phyloP scores from a whole-genome alignment of 2,113 vertebrate species.

The Pachypanchax playfairii region DNA sequence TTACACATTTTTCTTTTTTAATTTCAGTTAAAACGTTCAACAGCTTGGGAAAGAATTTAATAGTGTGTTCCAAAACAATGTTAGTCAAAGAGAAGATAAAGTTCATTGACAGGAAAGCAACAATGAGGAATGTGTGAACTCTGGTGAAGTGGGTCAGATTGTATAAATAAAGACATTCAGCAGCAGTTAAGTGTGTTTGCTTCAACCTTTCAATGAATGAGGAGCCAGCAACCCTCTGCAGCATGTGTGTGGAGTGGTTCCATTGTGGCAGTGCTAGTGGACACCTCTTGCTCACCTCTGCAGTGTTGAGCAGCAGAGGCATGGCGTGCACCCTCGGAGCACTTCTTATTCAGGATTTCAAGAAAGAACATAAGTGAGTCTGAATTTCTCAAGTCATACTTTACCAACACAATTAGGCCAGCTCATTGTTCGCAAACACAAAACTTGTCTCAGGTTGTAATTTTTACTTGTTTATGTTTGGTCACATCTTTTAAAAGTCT shows the following conservation, averaged over 20 bases:
- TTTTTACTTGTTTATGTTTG: neutral
- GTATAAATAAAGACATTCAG: constrained; percentile 31
- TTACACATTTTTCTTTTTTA: neutral
- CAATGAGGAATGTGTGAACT: constrained; percentile 31
- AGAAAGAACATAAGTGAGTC: constrained; percentile 2
- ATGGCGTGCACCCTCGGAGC: constrained; percentile 1
- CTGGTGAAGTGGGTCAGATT: constrained; percentile 9
- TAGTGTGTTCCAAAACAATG: constrained; percentile 4
- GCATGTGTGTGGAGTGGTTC: neutral
- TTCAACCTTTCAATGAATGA: constrained; percentile 12
- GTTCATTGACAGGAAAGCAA: constrained; percentile 14
- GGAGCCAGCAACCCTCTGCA: constrained; percentile 2
- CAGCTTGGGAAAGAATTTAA: constrained; percentile 14
- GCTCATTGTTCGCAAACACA: neutral
- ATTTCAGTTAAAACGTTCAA: constrained; percentile 14
- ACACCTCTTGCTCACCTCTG: constrained; percentile 30
- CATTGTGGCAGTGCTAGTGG: constrained; percentile 19
- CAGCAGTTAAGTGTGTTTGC: constrained; percentile 26
- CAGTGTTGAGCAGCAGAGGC: constrained; percentile 14
- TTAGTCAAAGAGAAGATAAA: constrained; percentile 20
- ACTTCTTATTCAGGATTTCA: constrained; percentile 4
- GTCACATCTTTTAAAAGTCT: neutral
- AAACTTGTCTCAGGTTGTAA: neutral
- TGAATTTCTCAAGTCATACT: constrained; percentile 14
- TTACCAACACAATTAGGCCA: neutral